phyloP scores from a whole-genome alignment of 2,888 invertebrate species.

The Dryococelus australis region DNA sequence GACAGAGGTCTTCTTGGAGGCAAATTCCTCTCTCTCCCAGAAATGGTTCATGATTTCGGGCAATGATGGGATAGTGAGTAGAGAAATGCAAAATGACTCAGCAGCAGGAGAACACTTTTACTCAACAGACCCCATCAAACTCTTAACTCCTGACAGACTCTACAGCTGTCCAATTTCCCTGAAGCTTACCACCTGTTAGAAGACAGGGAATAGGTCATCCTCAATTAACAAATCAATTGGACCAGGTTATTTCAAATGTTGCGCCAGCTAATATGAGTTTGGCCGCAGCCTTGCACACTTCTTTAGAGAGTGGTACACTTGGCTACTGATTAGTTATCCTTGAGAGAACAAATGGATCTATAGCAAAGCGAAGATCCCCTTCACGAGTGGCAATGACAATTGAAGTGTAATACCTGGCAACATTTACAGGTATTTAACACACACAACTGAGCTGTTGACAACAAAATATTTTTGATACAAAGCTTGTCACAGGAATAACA shows the following conservation, averaged over 20 bases:
- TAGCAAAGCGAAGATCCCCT: not conserved
- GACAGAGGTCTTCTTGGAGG: not conserved
- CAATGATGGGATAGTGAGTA: not conserved
- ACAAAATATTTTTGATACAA: not conserved
- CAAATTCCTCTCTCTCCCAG: not conserved
- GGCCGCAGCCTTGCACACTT: not conserved
- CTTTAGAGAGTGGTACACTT: not conserved
- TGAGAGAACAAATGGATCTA: too few relatives aligned
- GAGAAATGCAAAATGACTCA: not conserved
- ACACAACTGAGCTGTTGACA: not conserved
- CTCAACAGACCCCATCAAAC: not conserved
- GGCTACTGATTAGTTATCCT: too few relatives aligned
- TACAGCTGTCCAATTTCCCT: not conserved
- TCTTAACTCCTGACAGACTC: not conserved
- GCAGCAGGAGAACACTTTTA: not conserved
- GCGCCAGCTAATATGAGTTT: not conserved
- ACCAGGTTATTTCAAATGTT: not conserved
- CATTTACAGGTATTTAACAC: not conserved
- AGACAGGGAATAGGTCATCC: not conserved
- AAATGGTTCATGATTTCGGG: not conserved
- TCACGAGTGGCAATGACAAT: not conserved
- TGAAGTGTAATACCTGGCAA: not conserved
- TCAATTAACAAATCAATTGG: not conserved
- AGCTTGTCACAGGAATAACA: not conserved
- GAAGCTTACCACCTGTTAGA: not conserved